Base-by-base conservation (phyloP, 2,888 invertebrate species). In the Drosophila colorata region DNA sequence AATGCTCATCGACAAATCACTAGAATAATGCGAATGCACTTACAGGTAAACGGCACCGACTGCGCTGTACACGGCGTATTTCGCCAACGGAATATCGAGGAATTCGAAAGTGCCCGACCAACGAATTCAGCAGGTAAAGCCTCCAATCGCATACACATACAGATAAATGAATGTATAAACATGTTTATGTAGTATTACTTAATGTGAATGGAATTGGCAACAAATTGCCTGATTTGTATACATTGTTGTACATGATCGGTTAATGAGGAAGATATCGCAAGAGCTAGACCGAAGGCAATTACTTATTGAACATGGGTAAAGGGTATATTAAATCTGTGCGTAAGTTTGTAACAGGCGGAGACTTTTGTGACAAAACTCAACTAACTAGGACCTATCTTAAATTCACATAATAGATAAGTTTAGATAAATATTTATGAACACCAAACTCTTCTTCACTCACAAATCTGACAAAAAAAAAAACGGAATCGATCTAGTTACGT, bases 31-130 rank as follows among this genome's bases (percentile, higher is more conserved):
- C 35, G 52, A 52, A 60, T 74, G 48, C 31, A 55, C 47, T 69
- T 73, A 28, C 69, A 91, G 91, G 83, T 91, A 71, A 85, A 86
- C 38, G 88, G 88, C 48, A 86, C 89, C 16, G 87, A 87, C 49
- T 88, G 80, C 28, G 85, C 88, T 57, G 80, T 90, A 0, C 90
- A 91, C 66, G 92, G 92, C 38, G 85, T 91, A 31, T 92, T 92
- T 76, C 90, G 90, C 11, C 89, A 87, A 58, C 89, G 85, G 48
- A 76, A 82, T 68, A 87, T 88, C 41, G 91, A 91, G 61, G 89
- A 91, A 75, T 90, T 88, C 33, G 85, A 89, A 61, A 85, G 88
- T 53, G 79, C 83, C 70, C 77, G 83, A 35, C 88, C 91, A 37
- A 82, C 87, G 59, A 77, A 78, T 23, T 81, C 85, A 65, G 61